Evolutionary conservation across 2,888 invertebrate genomes (phyloP), one percentile per base, ranked within the genome.

Genomic region (Himalopsyche kuldschensis): DNA sequence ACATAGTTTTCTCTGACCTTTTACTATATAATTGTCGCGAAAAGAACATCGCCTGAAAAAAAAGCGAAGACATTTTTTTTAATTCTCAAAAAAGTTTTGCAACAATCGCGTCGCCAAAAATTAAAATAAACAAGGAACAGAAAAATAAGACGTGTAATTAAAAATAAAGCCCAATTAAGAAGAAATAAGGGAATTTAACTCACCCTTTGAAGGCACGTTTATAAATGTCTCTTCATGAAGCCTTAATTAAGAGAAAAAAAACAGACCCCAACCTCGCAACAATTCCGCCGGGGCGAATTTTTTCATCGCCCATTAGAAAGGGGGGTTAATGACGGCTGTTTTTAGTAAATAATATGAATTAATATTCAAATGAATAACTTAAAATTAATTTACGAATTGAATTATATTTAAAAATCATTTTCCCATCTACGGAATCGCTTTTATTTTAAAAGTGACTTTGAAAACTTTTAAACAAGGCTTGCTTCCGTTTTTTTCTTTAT

Each of bases 141-240:
- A 69, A 69, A 84, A 85, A 81, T 82, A 85, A 85, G 85, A 79
- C 82, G 85, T 80, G 84, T 81, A 85, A 85, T 85, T 85, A 85
- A 84, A 84, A 84, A 85, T 84, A 85, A 85, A 83, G 79, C 80
- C 79, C 80, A 78, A 83, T 85, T 85, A 85, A 84, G 83, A 78
- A 69, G 27, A 69, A 41, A 69, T 69, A 69, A 69, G 69, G 69
- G 69, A 69, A 69, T 69, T 69, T 30, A 3, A 24, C 69, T 27
- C 69, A 69, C 69, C 69, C 69, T 69, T 27, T 69, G 27, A 69
- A 27, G 63, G 69, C 20, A 69, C 69, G 69, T 69, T 69, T 69
- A 69, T 69, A 27, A 69, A 69, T 69, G 69, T 69, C 69, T 69
- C 69, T 69, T 69, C 69, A 69, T 69, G 69, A 69, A 69, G 27